phyloP scores from a whole-genome alignment of 2,888 invertebrate species.

The Belgica antarctica region DNA sequence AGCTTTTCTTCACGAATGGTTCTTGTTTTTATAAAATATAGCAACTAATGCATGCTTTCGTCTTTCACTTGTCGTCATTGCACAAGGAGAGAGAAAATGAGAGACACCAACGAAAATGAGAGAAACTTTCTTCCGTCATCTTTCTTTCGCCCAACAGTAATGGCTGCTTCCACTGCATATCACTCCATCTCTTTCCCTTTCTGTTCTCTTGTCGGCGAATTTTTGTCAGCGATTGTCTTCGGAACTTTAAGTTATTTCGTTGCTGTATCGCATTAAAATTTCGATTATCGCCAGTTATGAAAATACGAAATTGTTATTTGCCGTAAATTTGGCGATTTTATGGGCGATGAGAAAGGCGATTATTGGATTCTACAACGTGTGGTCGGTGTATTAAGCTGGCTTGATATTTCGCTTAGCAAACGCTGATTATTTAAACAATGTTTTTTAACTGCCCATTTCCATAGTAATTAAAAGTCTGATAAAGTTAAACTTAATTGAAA shows the following conservation, averaged over 20 bases:
- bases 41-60: not conserved
- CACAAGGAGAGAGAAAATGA: not conserved
- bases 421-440: not conserved
- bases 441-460: not conserved
- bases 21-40: not conserved
- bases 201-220: not conserved
- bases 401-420: not conserved
- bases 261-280: no score
- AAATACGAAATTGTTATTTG: not conserved
- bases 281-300: not conserved
- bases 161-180: constrained; percentile 13
- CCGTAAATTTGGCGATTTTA: not conserved
- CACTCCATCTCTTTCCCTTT: not conserved
- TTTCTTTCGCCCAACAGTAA: constrained; percentile 8
- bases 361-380: not conserved
- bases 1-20: not conserved
- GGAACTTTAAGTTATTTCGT: not conserved
- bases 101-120: constrained; percentile 3
- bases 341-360: not conserved
- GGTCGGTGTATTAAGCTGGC: not conserved
- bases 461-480: not conserved
- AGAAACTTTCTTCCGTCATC: constrained; percentile 18
- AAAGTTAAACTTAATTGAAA: not conserved
- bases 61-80: not conserved
- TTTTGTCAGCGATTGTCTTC: not conserved